A percentile compares a stretch with the other conserved stretches of the same genome.
phyloP scores from a whole-genome alignment of 2,113 vertebrate genomes.

The Ictalurus punctatus region DNA sequence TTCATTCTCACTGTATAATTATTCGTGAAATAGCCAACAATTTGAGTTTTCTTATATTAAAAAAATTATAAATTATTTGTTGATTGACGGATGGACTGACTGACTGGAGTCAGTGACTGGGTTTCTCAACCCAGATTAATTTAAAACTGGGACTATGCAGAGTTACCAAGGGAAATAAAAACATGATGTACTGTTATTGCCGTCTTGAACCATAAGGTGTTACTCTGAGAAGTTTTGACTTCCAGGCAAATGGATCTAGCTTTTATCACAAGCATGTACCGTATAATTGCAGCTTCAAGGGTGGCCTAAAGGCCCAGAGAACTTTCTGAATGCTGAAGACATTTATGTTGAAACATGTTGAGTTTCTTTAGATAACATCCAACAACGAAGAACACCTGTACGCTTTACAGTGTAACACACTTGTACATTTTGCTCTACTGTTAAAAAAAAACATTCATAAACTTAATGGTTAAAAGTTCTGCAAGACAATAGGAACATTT shows the following conservation, averaged over 20 bases:
- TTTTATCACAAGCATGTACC: constrained; percentile 59
- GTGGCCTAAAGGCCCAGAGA: constrained; percentile 21
- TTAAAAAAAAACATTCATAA: neutral
- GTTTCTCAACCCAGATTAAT: neutral
- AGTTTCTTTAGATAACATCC: constrained; percentile 35
- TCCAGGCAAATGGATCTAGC: constrained; percentile 46
- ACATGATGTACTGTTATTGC: constrained; percentile 64
- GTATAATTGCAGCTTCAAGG: constrained; percentile 50
- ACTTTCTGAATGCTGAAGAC: constrained; percentile 35
- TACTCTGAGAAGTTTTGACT: constrained; percentile 45
- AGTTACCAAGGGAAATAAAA: constrained; percentile 62
- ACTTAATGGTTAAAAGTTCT: neutral
- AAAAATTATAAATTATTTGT: neutral
- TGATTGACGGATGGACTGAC: neutral
- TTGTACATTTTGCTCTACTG: neutral
- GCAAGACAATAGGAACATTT: neutral
- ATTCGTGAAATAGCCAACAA: neutral
- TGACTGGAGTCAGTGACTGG: neutral
- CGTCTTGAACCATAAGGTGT: constrained; percentile 58
- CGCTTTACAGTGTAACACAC: neutral
- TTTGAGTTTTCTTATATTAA: neutral
- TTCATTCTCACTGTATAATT: neutral
- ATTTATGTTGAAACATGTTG: constrained; percentile 37
- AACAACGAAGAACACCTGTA: neutral
- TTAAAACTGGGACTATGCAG: neutral